Evolutionary conservation across 35 echinoderm and acorn worm genomes (phyloP).

Genomic region (Eucidaris tribuloides): DNA sequence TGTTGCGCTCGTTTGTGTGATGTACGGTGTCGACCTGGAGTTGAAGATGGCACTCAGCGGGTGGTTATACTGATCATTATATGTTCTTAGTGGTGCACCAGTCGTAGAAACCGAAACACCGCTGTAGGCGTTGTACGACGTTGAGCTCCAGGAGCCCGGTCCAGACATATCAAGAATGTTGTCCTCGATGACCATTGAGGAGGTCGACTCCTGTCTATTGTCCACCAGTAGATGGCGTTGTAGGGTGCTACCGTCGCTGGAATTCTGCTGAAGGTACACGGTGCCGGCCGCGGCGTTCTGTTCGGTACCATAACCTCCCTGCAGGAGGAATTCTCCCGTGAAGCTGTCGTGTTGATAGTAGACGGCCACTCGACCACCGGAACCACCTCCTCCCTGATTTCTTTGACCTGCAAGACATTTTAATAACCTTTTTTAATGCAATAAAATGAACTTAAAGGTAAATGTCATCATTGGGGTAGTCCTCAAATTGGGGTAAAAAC

Average conservation of each 20-base stretch:
- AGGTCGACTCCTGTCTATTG: conserved; percentile 32
- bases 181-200: conserved; percentile 13
- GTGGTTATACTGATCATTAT: not conserved
- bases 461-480: too few relatives aligned
- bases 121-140: conserved; percentile 44
- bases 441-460: too few relatives aligned
- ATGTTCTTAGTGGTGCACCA: not conserved
- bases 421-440: too few relatives aligned
- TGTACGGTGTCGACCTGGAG: not conserved
- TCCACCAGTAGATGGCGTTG: conserved; percentile 56
- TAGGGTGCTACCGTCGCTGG: not conserved
- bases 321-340: conserved; percentile 48
- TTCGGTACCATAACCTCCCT: conserved; percentile 47
- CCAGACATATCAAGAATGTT: conserved; percentile 10
- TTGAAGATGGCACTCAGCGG: conserved; percentile 1
- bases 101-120: conserved; percentile 45
- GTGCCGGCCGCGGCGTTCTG: conserved; percentile 64
- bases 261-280: conserved; percentile 54
- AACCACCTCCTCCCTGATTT: conserved; percentile 54
- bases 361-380: conserved; percentile 69
- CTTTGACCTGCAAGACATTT: too few relatives aligned
- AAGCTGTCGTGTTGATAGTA: conserved; percentile 72
- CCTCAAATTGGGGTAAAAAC: too few relatives aligned
- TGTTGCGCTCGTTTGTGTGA: not conserved
- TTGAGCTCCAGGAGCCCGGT: not conserved